Conservation (phyloP, 2,797 vertebrate species). For the Oreochromis grahami region DNA sequence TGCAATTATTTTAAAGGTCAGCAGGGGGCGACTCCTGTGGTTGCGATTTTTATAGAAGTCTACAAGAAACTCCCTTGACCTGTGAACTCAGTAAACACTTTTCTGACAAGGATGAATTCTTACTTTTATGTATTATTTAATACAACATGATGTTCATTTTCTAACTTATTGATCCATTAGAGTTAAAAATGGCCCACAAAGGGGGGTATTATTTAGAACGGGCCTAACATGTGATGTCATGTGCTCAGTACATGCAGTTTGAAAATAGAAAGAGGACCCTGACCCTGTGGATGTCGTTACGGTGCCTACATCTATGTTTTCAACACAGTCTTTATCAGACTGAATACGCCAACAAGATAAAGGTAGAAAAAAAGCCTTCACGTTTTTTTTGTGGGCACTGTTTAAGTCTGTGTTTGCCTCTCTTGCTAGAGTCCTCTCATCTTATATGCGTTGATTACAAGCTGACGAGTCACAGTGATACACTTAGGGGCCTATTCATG, state of each 20-base stretch:
- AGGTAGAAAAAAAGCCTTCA: constrained; percentile 41
- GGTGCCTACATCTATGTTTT: neutral
- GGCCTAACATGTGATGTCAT: neutral
- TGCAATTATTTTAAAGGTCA: neutral
- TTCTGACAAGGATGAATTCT: neutral
- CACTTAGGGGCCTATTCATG: constrained; percentile 73
- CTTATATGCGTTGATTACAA: constrained; percentile 83
- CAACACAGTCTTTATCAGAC: neutral
- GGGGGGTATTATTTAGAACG: neutral
- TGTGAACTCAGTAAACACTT: neutral
- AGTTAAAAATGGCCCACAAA: neutral
- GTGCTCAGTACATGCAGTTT: neutral
- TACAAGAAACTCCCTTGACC: neutral
- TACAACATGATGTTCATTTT: neutral
- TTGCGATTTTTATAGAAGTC: neutral
- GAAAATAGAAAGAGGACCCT: neutral
- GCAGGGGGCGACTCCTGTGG: neutral
- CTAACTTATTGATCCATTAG: neutral
- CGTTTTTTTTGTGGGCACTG: constrained; percentile 63
- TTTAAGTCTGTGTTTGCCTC: constrained; percentile 79
- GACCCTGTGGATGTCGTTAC: neutral
- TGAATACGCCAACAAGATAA: neutral
- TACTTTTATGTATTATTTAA: neutral
- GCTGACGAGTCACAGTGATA: constrained; percentile 76
- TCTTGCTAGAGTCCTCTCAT: constrained; percentile 79